Evolutionary conservation across 1,140 invertebrate species (phyloP).

Genomic region (Papilio polyxenes): DNA sequence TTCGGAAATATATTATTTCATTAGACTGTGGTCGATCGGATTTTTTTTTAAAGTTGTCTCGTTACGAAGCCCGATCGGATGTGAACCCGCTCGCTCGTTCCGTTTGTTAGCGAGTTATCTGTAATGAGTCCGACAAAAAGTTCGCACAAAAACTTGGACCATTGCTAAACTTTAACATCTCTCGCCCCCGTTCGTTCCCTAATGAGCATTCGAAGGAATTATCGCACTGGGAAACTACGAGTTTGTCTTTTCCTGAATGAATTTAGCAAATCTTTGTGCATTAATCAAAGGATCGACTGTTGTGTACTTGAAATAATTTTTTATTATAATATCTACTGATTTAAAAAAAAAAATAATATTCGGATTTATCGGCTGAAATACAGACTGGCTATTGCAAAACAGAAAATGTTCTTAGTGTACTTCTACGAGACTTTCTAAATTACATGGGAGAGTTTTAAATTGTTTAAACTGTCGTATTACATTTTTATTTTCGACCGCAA

Average conservation of each 20-base stretch:
- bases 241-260: conserved; percentile 26
- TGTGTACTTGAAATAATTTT: neutral
- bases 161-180: conserved; percentile 47
- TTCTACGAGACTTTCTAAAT: too few species aligned
- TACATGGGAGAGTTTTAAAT: too few species aligned
- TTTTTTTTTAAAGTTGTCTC: conserved; percentile 59
- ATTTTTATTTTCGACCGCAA: too few species aligned
- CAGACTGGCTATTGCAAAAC: too few species aligned
- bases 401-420: too few species aligned
- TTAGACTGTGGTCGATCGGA: conserved; percentile 42
- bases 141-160: conserved; percentile 48
- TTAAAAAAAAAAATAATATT: too few species aligned
- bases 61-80: conserved; percentile 55
- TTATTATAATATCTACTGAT: neutral
- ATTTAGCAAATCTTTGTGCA: conserved; percentile 17
- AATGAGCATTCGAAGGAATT: conserved; percentile 53
- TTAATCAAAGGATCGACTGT: neutral
- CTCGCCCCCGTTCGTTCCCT: conserved; percentile 39
- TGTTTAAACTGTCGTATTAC: too few species aligned
- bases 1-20: conserved; percentile 39
- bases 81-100: conserved; percentile 50
- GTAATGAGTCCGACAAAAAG: conserved; percentile 59
- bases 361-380: too few species aligned
- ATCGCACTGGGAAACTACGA: conserved; percentile 27
- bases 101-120: conserved; percentile 67